Conservation (phyloP, 2,888 invertebrate species). For the Drepanosiphum platanoidis region DNA sequence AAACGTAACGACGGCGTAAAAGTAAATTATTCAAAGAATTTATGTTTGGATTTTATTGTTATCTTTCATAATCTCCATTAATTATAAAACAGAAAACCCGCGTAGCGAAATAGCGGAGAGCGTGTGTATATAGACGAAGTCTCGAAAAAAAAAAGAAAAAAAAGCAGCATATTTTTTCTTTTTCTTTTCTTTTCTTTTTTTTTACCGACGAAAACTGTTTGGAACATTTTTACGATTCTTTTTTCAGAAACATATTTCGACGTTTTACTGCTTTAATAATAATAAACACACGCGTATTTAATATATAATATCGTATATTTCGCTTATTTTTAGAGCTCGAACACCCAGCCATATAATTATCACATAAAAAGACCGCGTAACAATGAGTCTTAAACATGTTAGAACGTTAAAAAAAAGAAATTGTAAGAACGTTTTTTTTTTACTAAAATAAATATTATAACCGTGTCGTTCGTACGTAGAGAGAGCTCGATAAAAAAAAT, state of each 20-base stretch:
- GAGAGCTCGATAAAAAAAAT: no score
- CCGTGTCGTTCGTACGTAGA: no score
- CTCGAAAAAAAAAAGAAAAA: not conserved
- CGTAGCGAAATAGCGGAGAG: no score
- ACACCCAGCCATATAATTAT: not conserved
- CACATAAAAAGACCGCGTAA: not conserved
- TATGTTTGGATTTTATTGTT: not conserved
- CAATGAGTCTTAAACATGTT: not conserved
- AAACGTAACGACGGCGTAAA: not conserved
- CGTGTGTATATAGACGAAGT: no score
- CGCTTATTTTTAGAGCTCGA: not conserved
- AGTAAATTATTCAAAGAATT: not conserved
- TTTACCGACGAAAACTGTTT: not conserved
- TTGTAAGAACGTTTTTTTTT: no score
- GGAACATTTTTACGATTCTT: not conserved
- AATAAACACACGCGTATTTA: not conserved
- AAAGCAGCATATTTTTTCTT: no score
- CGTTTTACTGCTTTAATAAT: no score
- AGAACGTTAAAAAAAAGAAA: not conserved
- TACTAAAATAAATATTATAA: no score
- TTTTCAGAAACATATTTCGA: not conserved
- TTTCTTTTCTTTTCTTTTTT: no score
- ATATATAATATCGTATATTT: no score
- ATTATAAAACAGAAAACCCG: not conserved
- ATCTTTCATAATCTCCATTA: not conserved